Conservation (phyloP, 2,888 invertebrate genomes). For the Tipula lateralis region DNA sequence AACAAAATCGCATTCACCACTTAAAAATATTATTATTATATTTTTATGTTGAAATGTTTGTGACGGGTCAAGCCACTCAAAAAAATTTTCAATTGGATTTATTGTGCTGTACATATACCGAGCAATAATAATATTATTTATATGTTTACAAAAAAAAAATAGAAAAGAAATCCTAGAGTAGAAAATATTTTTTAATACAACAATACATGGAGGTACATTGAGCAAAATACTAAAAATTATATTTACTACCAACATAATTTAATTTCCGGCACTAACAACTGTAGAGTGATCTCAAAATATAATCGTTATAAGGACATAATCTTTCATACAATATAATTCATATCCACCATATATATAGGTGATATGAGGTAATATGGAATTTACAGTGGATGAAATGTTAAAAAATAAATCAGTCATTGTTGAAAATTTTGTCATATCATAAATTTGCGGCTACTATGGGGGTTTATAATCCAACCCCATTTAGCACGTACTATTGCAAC, state of each 20-base stretch:
- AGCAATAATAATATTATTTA: background rate
- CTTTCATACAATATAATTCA: background rate
- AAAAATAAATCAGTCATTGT: background rate
- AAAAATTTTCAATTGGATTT: background rate
- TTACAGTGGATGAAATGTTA: background rate
- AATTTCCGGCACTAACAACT: background rate
- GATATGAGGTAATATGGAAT: background rate
- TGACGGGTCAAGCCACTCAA: conserved; percentile 24
- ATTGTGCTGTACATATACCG: background rate
- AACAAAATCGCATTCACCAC: conserved; percentile 24
- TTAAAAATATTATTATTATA: background rate
- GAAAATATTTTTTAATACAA: background rate
- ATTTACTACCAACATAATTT: background rate
- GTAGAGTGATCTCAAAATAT: background rate
- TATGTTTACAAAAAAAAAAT: background rate
- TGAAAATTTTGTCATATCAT: background rate
- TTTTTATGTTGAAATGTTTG: conserved; percentile 11
- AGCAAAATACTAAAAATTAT: background rate
- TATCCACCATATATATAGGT: background rate
- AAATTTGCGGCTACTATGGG: background rate
- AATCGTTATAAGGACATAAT: background rate
- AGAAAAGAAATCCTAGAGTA: background rate
- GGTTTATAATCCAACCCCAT: background rate
- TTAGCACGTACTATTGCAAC: background rate
- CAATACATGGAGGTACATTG: background rate